A percentile compares a stretch with the other conserved stretches of the same genome.
These are phyloP conservation scores for Cichladusa arquata DNA, from an alignment of 2,113 vertebrate genomes.

Conservation along the genomic window DNA sequence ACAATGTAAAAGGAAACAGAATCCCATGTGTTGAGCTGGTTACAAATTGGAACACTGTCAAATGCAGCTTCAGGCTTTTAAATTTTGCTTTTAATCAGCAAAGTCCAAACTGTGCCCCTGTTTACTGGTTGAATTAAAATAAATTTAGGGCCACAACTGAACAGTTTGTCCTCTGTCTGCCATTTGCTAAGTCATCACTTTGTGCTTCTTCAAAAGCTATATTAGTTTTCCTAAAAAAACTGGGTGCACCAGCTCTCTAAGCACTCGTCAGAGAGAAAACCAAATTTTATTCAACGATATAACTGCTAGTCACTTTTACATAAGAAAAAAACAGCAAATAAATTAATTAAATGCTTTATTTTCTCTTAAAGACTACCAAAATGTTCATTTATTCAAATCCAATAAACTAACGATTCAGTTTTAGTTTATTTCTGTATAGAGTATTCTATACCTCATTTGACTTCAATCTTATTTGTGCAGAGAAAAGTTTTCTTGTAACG, in stretches of 20 bases:
- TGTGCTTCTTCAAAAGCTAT: slow-evolving; percentile 1
- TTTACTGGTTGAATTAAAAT: slow-evolving; percentile 42
- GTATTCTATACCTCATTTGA: neutral
- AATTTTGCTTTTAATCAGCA: slow-evolving; percentile 45
- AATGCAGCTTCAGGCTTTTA: slow-evolving; percentile 7
- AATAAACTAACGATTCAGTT: neutral
- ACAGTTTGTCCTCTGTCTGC: slow-evolving; percentile 14
- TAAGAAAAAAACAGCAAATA: neutral
- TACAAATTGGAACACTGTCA: slow-evolving; percentile 24
- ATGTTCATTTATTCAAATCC: neutral
- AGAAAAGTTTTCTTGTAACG: neutral
- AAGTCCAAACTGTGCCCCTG: neutral
- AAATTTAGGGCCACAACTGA: neutral
- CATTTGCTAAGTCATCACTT: slow-evolving; percentile 32
- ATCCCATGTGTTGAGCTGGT: neutral
- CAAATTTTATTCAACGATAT: neutral
- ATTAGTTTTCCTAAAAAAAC: neutral
- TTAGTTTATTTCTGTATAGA: neutral
- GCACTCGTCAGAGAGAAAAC: neutral
- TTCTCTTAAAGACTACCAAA: neutral
- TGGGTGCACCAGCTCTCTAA: neutral
- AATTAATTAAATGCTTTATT: neutral
- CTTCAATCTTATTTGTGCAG: neutral
- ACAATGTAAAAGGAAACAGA: neutral
- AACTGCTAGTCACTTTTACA: neutral